phyloP scores from a whole-genome alignment of 1,140 invertebrate species.

The Drosophila virilis region DNA sequence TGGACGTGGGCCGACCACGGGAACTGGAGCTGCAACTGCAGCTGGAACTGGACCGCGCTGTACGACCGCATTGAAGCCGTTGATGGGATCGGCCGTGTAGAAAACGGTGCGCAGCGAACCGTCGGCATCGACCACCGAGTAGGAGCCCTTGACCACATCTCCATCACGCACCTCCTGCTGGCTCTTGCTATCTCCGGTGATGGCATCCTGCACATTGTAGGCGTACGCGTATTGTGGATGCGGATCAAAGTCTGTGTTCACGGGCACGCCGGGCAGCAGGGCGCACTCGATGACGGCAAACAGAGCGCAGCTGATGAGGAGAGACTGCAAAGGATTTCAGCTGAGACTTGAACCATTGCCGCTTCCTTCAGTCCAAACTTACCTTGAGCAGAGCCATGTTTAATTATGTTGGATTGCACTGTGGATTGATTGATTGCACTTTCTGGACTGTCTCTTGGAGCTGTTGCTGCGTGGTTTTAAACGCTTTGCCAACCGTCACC shows the following conservation, averaged over 20 bases:
- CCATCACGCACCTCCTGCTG: slow-evolving; percentile 87
- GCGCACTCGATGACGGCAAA: slow-evolving; percentile 64
- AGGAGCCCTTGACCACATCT: slow-evolving; percentile 87
- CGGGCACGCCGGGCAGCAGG: slow-evolving; percentile 59
- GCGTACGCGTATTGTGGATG: slow-evolving; percentile 87
- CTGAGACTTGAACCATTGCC: background rate
- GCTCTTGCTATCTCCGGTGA: slow-evolving; percentile 87
- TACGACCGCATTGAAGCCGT: slow-evolving; percentile 87
- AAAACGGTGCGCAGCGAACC: slow-evolving; percentile 86
- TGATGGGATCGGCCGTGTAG: slow-evolving; percentile 86
- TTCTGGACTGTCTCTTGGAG: slow-evolving; percentile 49
- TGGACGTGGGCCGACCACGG: slow-evolving; percentile 43
- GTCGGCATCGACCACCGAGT: slow-evolving; percentile 86
- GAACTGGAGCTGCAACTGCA: slow-evolving; percentile 50
- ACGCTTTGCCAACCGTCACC: slow-evolving; percentile 21
- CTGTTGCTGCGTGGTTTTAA: slow-evolving; percentile 54
- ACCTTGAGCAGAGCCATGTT: slow-evolving; percentile 80
- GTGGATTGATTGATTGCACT: slow-evolving; percentile 42
- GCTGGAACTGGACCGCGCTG: slow-evolving; percentile 75
- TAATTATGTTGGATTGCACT: slow-evolving; percentile 33
- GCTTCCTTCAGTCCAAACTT: background rate
- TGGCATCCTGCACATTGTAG: slow-evolving; percentile 87
- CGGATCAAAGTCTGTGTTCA: slow-evolving; percentile 86
- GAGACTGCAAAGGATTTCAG: slow-evolving; percentile 14
- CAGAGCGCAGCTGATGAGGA: slow-evolving; percentile 66